phyloP scores from a whole-genome alignment of 2,797 vertebrate species.

The Coluber constrictor region DNA sequence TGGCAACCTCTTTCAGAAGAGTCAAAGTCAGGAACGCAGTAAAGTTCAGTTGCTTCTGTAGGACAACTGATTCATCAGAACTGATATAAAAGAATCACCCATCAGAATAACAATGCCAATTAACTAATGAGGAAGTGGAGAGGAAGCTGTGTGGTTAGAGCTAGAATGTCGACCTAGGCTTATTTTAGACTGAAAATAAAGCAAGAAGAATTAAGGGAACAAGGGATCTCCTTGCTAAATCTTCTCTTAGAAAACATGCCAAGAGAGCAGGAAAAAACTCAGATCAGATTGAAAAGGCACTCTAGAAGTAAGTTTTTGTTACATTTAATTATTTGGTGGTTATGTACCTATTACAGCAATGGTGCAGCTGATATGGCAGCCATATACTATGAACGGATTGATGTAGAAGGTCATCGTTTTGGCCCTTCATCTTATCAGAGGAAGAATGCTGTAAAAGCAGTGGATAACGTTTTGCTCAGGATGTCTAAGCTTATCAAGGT shows the following conservation, averaged over 20 bases:
- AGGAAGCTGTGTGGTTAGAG: background rate
- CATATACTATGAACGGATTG: slow-evolving; percentile 89
- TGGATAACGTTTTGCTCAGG: slow-evolving; percentile 79
- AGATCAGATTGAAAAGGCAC: background rate
- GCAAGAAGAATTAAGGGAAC: background rate
- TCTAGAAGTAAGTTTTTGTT: background rate
- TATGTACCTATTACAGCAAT: slow-evolving; percentile 56
- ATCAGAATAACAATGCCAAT: background rate
- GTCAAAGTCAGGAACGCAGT: background rate
- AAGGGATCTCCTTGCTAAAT: background rate
- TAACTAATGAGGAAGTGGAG: background rate
- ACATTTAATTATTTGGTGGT: background rate
- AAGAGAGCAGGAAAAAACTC: background rate
- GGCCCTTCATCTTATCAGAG: slow-evolving; percentile 84
- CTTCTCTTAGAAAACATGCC: background rate
- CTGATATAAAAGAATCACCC: background rate
- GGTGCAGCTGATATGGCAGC: slow-evolving; percentile 80
- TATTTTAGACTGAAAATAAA: background rate
- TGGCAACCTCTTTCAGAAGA: background rate
- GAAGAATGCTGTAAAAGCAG: slow-evolving; percentile 71
- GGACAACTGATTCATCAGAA: background rate
- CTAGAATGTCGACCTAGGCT: background rate
- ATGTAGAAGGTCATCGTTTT: slow-evolving; percentile 89
- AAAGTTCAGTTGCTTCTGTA: background rate
- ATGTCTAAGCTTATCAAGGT: slow-evolving; percentile 85